A percentile compares a stretch with the other conserved stretches of the same genome.
These are phyloP conservation scores for Synodontis membranacea DNA, from an alignment of 2,113 vertebrate genomes.

Conservation along the genomic window DNA sequence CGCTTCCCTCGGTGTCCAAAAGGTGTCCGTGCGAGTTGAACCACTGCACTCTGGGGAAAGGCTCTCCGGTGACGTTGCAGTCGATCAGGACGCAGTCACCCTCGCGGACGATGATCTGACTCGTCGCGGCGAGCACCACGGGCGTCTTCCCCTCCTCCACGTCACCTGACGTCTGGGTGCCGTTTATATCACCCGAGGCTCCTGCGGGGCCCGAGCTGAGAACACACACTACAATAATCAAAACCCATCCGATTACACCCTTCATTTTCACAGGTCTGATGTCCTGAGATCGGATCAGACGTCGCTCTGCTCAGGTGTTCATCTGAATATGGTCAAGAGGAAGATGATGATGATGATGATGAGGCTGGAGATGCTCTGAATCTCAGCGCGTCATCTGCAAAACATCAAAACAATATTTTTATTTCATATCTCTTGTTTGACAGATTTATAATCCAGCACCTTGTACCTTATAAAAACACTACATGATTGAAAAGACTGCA, in stretches of 20 bases:
- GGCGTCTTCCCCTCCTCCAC: slow-evolving; percentile 73
- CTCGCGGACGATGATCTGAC: slow-evolving; percentile 91
- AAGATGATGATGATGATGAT: not conserved
- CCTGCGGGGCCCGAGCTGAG: slow-evolving; percentile 56
- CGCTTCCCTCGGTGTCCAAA: slow-evolving; percentile 74
- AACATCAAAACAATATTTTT: not conserved
- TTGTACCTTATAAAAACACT: not conserved
- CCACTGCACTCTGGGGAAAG: slow-evolving; percentile 85
- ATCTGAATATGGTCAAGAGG: slow-evolving; percentile 37
- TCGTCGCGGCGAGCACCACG: slow-evolving; percentile 71
- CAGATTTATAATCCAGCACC: not conserved
- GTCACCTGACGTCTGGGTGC: slow-evolving; percentile 69
- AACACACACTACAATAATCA: slow-evolving; percentile 57
- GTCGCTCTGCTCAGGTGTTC: slow-evolving; percentile 64
- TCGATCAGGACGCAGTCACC: slow-evolving; percentile 89
- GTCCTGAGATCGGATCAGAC: slow-evolving; percentile 17
- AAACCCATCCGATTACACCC: slow-evolving; percentile 37
- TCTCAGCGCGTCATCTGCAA: slow-evolving; percentile 14
- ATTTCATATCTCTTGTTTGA: not conserved
- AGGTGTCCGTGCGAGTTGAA: slow-evolving; percentile 86
- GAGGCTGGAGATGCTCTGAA: not conserved
- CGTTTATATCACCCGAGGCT: slow-evolving; percentile 70
- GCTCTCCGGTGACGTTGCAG: slow-evolving; percentile 87
- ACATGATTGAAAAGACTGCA: no score
- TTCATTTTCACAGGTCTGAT: slow-evolving; percentile 66